These are phyloP conservation scores for Chanos chanos DNA, from an alignment of 2,797 vertebrate species.

Conservation along the genomic window DNA sequence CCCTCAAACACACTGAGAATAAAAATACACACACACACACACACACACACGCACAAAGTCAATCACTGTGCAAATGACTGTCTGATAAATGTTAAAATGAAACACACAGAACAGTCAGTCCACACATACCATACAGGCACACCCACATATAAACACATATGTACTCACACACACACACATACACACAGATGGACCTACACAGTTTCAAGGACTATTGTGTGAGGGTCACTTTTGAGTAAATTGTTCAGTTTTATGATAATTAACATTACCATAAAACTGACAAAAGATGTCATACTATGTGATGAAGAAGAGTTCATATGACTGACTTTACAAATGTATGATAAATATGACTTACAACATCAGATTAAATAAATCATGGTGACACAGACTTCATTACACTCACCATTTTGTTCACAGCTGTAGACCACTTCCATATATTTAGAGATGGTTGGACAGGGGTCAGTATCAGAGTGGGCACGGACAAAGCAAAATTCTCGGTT, in stretches of 20 bases:
- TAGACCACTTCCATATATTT: constrained; percentile 74
- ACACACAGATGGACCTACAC: neutral
- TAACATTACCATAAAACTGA: too few species aligned
- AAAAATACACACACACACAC: neutral
- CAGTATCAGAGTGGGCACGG: constrained; percentile 49
- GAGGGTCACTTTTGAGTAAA: too few species aligned
- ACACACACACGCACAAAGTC: neutral
- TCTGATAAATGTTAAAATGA: neutral
- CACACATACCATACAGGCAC: constrained; percentile 2
- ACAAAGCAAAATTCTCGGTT: constrained; percentile 63
- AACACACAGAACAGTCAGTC: neutral
- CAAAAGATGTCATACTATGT: too few species aligned
- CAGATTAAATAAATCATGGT: too few species aligned
- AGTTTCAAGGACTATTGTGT: too few species aligned
- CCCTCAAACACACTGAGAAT: constrained; percentile 69
- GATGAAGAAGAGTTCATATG: too few species aligned
- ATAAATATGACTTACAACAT: too few species aligned
- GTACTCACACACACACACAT: neutral
- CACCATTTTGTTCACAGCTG: constrained; percentile 75
- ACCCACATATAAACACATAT: neutral
- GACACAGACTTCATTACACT: neutral
- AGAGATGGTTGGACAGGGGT: constrained; percentile 64
- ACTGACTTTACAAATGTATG: too few species aligned
- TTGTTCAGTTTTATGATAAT: too few species aligned
- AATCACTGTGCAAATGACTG: neutral